A percentile compares a stretch with the other conserved stretches of the same genome.
Evolutionary conservation across 2,888 invertebrate species (phyloP).

Genomic region (Chorisops tibialis): DNA sequence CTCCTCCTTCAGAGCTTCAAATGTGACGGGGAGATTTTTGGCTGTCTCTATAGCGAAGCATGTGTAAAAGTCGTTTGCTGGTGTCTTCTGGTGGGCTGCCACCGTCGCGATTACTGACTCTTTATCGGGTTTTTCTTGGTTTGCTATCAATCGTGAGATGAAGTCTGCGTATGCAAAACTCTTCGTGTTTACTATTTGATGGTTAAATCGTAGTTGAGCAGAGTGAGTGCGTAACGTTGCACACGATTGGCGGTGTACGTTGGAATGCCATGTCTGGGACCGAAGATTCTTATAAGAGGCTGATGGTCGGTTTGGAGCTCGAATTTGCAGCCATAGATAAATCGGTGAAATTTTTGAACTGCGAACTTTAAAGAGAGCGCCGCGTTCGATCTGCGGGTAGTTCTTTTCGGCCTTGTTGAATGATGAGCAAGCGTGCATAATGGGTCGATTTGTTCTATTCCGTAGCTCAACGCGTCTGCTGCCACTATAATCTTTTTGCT

Average conservation of each 20-base stretch:
- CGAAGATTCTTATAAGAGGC: no score
- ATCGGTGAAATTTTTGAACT: no score
- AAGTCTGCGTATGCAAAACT: constrained; percentile 36
- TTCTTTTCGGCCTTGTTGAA: constrained; percentile 39
- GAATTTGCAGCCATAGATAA: no score
- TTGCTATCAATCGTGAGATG: constrained; percentile 32
- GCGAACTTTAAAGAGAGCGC: no score
- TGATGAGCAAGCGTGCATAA: constrained; percentile 39
- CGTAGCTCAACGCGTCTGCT: constrained; percentile 42
- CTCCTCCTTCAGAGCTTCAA: not conserved
- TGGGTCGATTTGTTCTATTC: constrained; percentile 38
- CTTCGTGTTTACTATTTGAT: constrained; percentile 35
- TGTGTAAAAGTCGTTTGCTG: no score
- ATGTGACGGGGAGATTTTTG: not conserved
- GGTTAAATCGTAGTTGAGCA: no score
- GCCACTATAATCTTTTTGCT: constrained; percentile 37
- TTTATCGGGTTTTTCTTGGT: no score
- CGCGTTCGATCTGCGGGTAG: constrained; percentile 42
- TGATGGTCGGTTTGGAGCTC: no score
- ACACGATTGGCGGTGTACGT: no score
- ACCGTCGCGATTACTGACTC: no score
- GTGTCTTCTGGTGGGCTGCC: no score
- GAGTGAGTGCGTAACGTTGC: constrained; percentile 36
- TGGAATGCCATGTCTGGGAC: no score
- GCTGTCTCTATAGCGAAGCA: not conserved